Conservation (phyloP, 2,113 vertebrate genomes). For the Myiagra hebetior region DNA sequence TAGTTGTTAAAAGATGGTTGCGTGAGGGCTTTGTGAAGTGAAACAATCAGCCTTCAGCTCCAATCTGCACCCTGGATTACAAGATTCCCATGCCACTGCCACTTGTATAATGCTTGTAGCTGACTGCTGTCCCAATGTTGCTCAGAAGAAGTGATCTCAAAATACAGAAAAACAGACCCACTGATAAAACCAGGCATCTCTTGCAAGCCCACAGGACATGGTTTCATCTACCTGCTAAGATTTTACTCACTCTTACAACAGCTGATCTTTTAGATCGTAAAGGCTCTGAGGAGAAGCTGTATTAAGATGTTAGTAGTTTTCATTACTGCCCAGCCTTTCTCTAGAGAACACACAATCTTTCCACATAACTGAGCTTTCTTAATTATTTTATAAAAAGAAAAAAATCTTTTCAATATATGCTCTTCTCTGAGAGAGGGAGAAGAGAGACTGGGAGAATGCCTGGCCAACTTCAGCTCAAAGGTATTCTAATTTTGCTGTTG, state of each 20-base stretch:
- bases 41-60: neutral
- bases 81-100: neutral
- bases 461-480: neutral
- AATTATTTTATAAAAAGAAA: conserved; percentile 18
- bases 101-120: neutral
- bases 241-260: neutral
- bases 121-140: neutral
- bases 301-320: conserved; percentile 12
- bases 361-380: neutral
- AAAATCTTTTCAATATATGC: neutral
- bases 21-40: rapidly evolving
- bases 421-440: neutral
- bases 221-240: neutral
- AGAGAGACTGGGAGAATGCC: neutral
- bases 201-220: neutral
- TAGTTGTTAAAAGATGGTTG: neutral
- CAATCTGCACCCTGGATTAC: neutral
- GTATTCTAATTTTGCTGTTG: neutral
- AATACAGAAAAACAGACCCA: neutral
- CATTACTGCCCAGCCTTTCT: neutral
- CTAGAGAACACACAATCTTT: neutral
- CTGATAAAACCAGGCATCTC: neutral
- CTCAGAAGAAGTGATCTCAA: neutral
- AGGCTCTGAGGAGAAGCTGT: neutral
- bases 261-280: neutral